phyloP scores from a whole-genome alignment of 2,888 invertebrate genomes.

The Acronicta aceris region DNA sequence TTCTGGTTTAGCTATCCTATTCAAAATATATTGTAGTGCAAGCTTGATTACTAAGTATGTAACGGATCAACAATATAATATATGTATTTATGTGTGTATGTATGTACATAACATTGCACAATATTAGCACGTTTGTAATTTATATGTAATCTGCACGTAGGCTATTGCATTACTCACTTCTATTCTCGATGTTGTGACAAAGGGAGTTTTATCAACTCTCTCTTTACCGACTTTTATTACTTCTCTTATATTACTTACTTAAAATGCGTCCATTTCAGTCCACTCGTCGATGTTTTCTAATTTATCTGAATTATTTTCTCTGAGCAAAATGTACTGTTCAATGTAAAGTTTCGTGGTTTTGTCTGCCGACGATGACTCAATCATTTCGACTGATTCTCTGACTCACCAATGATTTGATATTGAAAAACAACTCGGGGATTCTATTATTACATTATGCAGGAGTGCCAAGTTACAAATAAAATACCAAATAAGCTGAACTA shows the following conservation, averaged over 20 bases:
- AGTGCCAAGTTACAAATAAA: conserved; percentile 53
- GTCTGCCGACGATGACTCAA: conserved; percentile 48
- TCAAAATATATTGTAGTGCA: conserved; percentile 18
- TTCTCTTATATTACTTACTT: conserved; percentile 16
- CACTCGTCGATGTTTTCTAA: conserved; percentile 15
- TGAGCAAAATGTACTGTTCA: conserved; percentile 14
- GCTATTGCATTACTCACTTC: conserved; percentile 31
- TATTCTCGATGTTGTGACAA: conserved; percentile 32
- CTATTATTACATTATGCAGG: conserved; percentile 50
- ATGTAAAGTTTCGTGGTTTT: conserved; percentile 25
- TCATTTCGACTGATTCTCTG: conserved; percentile 53
- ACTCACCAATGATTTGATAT: conserved; percentile 48
- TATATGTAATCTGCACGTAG: conserved; percentile 34
- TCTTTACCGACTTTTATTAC: conserved; percentile 1
- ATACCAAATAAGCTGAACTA: conserved; percentile 53
- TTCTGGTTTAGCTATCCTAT: conserved; percentile 9
- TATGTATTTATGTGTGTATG: conserved; percentile 2
- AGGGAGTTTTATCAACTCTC: conserved; percentile 30
- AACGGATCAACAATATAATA: conserved; percentile 11
- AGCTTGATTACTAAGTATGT: conserved; percentile 34
- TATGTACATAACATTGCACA: conserved; percentile 25
- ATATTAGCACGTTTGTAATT: conserved; percentile 14
- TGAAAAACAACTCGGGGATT: conserved; percentile 54
- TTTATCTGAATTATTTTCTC: conserved; percentile 27
- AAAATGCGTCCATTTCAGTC: conserved; percentile 10